Percentiles rank a stretch among this genome's conserved stretches.
phyloP scores from a whole-genome alignment of 2,113 vertebrate genomes.

The Eulacestoma nigropectus region DNA sequence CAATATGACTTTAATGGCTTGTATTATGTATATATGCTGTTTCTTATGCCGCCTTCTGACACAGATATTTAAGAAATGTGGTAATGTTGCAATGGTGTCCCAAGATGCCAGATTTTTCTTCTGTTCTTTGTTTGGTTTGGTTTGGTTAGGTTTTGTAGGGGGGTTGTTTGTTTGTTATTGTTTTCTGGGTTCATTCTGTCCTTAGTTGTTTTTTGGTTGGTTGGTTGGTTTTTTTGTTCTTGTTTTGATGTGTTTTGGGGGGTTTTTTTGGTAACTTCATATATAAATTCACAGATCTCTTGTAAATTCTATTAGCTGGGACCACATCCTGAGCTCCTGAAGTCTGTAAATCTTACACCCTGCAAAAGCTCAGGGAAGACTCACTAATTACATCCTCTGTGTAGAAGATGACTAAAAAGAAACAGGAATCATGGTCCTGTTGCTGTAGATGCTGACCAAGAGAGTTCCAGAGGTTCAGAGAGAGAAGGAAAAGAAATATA shows the following conservation, averaged over 20 bases:
- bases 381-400: neutral
- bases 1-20: neutral
- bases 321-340: neutral
- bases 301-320: neutral
- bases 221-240: too few species aligned
- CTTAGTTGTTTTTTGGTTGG: accelerated
- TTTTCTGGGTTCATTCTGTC: neutral
- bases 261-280: accelerated
- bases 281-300: neutral
- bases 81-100: neutral
- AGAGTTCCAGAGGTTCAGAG: neutral
- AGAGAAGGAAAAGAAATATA: neutral
- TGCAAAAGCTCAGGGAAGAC: neutral
- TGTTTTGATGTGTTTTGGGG: accelerated
- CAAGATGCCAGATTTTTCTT: neutral
- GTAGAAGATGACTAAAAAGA: neutral
- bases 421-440: neutral
- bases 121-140: neutral
- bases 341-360: neutral
- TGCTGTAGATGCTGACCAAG: neutral
- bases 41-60: neutral
- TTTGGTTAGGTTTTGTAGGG: neutral
- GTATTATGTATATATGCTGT: neutral
- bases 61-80: neutral
- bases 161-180: accelerated